Evolutionary conservation across 2,113 vertebrate genomes (phyloP), one percentile per base, ranked within the genome.

Genomic region (Garra rufa): DNA sequence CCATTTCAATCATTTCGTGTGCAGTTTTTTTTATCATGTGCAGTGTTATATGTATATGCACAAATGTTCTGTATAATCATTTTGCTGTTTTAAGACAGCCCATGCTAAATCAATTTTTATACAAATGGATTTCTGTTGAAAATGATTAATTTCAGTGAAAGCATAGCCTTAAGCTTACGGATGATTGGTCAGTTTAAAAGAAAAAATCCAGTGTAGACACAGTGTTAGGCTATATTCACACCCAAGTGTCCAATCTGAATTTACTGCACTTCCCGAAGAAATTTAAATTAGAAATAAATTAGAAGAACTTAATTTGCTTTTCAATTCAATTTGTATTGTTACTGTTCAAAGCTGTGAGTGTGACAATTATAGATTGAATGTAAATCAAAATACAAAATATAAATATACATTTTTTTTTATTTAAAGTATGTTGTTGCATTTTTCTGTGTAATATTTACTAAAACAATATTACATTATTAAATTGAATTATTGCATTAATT

Each of bases 151-250:
- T 52, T 52, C 50, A 19, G 19, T 52, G 2, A 52, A 52, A 52
- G 50, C 1, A 0, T 52, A 52, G 15, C 15, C 15, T 50, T 15
- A 50, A 50, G 48, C 15, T 50, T 50, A 50, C 48, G 3, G 17
- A 5, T 9, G 52, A 55, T 21, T 9, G 52, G 8, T 21, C 52
- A 55, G 52, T 55, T 7, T 55, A 9, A 55, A 55, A 55, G 3
- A 55, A 21, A 1, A 3, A 55, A 3, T 19, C 2, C 17, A 17
- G 15, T 52, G 57, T 26, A 61, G 57, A 26, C 57, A 26, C 26
- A 10, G n/a, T 26, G 57, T 61, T n/a, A 61, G 57, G n/a, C n/a
- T 61, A 61, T n/a, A 59, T 59, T 59, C 55, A 59, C 55, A 59
- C 55, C 9, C 55, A 57, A 10, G 21, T n/a, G 3, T 11, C 17